Base-by-base conservation (phyloP, 2,113 vertebrate species). In the Ictalurus punctatus region DNA sequence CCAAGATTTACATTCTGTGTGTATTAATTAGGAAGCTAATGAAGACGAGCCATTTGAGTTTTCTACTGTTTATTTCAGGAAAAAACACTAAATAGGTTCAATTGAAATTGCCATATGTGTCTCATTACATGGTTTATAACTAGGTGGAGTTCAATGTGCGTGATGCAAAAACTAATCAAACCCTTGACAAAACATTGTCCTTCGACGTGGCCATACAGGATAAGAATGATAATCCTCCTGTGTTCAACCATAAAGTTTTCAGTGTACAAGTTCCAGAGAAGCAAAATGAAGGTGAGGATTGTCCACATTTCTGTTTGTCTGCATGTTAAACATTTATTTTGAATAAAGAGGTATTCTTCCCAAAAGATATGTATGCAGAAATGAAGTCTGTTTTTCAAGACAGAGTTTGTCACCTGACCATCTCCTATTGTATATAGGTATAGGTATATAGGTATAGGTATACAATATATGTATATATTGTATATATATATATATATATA, bases 151-250 rank as follows among this genome's bases (percentile, higher is more conserved):
- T 97, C 82, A 92, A 97, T 84, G 89, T 95, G 14, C 25, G 58
- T 1, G 2, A 93, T 59, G 90, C 1, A 61, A 0, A 0, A 0
- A 94, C 92, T 0, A 56, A 13, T 0, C 0, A 2, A 0, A 0
- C 0, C 0, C 10, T 96, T 30, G 97, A 97, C 90, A 90, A 0
- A 5, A 93, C 95, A 19, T 92, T 98, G 1, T 87, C 95, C 59
- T 96, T 98, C 94, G 94, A 93, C 16, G 89, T 98, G 4, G 92
- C 92, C 4, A 74, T 98, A 88, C 85, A 86, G 6, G 97, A 98
- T 78, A 88, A 95, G 83, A 98, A 98, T 86, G 97, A 97, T 90
- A 97, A 97, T 0, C 5, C 92, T 0, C 97, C 97, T 0, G 8
- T 0, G 14, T 97, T 97, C 90, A 2, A 79, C 0, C 14, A 84